Evolutionary conservation across 2,797 vertebrate genomes (phyloP).

Genomic region (Telmatherina bonti): DNA sequence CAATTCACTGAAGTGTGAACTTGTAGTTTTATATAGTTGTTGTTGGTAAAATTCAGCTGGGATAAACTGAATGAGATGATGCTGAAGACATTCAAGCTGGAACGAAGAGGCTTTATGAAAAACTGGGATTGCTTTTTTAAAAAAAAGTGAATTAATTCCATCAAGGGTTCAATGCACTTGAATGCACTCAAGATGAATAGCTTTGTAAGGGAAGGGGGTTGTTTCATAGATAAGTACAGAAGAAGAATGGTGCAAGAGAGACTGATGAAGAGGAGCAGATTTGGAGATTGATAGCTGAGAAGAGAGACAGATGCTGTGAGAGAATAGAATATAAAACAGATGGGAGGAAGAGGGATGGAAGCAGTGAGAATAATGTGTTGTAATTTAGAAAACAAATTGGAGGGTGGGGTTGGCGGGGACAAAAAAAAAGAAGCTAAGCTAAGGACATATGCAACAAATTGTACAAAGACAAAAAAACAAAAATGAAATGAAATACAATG

Average conservation of each 20-base stretch:
- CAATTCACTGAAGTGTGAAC: slow-evolving; percentile 10
- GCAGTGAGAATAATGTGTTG: slow-evolving; percentile 24
- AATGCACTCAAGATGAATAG: slow-evolving; percentile 53
- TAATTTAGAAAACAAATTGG: slow-evolving; percentile 28
- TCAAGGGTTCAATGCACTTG: slow-evolving; percentile 48
- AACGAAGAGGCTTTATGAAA: slow-evolving; percentile 19
- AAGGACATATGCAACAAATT: slow-evolving; percentile 27
- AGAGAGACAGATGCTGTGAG: slow-evolving; percentile 21
- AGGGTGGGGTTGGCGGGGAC: neutral
- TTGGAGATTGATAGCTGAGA: slow-evolving; percentile 36
- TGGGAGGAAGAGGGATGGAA: slow-evolving; percentile 26
- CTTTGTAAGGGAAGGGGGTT: slow-evolving; percentile 17
- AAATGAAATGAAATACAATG: slow-evolving; percentile 1
- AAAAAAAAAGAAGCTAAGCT: slow-evolving; percentile 26
- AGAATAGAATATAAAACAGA: slow-evolving; percentile 47
- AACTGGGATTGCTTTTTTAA: slow-evolving; percentile 39
- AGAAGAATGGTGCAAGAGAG: slow-evolving; percentile 40
- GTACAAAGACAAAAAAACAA: slow-evolving; percentile 16
- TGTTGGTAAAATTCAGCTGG: slow-evolving; percentile 12
- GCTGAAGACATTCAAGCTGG: slow-evolving; percentile 14
- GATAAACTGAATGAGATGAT: slow-evolving; percentile 22
- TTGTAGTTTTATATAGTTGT: slow-evolving; percentile 12
- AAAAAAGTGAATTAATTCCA: slow-evolving; percentile 49
- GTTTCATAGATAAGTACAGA: slow-evolving; percentile 55
- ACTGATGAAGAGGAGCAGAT: slow-evolving; percentile 52